Evolutionary conservation across 1,140 invertebrate species (phyloP).

Genomic region (Diabrotica undecimpunctata): DNA sequence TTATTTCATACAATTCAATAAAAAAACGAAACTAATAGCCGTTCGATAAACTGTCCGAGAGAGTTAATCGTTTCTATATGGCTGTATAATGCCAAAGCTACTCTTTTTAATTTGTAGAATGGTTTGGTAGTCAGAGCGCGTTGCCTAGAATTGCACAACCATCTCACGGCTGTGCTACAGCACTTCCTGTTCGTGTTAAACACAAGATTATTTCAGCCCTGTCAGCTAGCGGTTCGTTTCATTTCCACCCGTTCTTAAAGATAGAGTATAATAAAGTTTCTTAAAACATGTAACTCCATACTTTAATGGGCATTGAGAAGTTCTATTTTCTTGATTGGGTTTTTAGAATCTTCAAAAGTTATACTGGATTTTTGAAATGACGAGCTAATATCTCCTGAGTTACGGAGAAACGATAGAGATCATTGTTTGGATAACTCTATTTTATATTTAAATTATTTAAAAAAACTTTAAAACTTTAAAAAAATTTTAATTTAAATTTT

Average conservation of each 20-base stretch:
- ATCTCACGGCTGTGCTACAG: constrained; percentile 20
- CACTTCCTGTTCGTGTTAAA: constrained; percentile 23
- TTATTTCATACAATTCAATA: neutral
- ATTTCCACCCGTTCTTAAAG: constrained; percentile 16
- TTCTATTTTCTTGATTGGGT: constrained; percentile 12
- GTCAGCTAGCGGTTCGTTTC: constrained; percentile 19
- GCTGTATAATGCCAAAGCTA: constrained; percentile 5
- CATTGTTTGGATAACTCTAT: too few species aligned
- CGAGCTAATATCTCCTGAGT: too few species aligned
- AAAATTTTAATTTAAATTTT: too few species aligned
- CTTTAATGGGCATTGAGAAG: constrained; percentile 12
- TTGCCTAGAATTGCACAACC: constrained; percentile 17
- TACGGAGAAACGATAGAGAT: too few species aligned
- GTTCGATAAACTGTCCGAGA: neutral
- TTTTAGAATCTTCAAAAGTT: too few species aligned
- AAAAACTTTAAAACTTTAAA: too few species aligned
- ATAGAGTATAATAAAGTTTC: constrained; percentile 16
- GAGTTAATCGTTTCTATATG: constrained; percentile 8
- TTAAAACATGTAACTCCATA: constrained; percentile 14
- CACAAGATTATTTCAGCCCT: constrained; percentile 22
- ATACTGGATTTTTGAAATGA: too few species aligned
- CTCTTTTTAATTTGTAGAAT: constrained; percentile 16
- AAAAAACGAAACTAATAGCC: neutral
- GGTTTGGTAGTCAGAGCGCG: constrained; percentile 20
- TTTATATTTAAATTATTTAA: too few species aligned